Evolutionary conservation across 1,140 invertebrate species (phyloP), one percentile per base, ranked within the genome.

Genomic region (Drosophila oshimai): DNA sequence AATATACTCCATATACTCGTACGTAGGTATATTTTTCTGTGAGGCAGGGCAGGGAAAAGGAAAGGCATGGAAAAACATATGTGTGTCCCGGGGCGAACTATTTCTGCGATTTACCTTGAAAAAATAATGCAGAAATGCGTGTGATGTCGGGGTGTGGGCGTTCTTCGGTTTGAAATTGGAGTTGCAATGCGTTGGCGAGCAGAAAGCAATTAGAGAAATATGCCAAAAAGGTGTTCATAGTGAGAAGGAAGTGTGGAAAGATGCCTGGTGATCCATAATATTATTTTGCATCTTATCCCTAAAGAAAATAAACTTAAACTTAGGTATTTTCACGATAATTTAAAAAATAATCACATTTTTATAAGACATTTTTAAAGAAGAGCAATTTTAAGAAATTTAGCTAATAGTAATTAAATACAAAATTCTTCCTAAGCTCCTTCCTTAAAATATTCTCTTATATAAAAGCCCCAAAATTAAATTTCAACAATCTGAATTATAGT

Each of bases 41-140:
- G 49, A 58, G 64, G 58, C 70, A 60, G 50, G 31, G 9, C 12
- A 46, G 13, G 24, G n/a, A n/a, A n/a, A n/a, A n/a, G n/a, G 58
- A 34, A 24, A 24, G 29, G 13, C 12, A 47, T 29, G 65, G 36
- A 37, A 2, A 28, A 54, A 58, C 78, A 83, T 70, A 71, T 84
- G 78, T 84, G 78, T 70, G 76, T 36, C 34, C 62, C 41, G 41
- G 64, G 62, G 62, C 53, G 18, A 70, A 74, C 74, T 84, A 84
- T 84, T 86, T 84, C 58, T 84, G 79, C 74, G 80, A 62, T 79
- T 84, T 84, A 84, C 79, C 79, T 84, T 84, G 79, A 84, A 84
- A 81, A 75, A 74, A 57, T 61, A 73, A 73, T 73, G 68, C 77
- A 68, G 55, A 53, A 62, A 34, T 37, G 49, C 45, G 47, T 65